Evolutionary conservation across 2,888 invertebrate species (phyloP).

Genomic region (Azorinus chamasolen): DNA sequence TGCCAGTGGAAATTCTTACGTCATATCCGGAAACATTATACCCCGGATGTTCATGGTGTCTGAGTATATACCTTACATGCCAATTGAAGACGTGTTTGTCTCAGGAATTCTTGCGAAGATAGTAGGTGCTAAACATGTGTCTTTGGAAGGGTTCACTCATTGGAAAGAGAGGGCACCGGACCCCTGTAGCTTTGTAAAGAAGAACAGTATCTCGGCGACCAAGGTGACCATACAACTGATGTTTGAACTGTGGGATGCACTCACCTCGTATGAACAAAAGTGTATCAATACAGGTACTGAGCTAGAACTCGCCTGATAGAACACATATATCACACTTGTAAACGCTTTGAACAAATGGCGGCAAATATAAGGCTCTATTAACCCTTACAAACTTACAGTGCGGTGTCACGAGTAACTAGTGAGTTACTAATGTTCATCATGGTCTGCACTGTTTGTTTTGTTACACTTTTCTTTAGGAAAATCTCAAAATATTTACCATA

Average conservation of each 20-base stretch:
- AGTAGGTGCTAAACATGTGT: constrained; percentile 42
- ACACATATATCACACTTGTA: too few species aligned
- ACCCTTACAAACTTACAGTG: too few species aligned
- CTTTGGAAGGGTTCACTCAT: constrained; percentile 27
- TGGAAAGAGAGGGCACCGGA: constrained; percentile 32
- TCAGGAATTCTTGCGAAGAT: constrained; percentile 74
- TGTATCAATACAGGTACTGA: background rate
- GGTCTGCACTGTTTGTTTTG: too few species aligned
- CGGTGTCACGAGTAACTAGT: too few species aligned
- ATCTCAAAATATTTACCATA: too few species aligned
- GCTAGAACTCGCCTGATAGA: too few species aligned
- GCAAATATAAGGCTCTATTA: too few species aligned
- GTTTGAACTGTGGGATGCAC: constrained; percentile 40
- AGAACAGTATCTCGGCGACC: constrained; percentile 37
- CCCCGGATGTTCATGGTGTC: constrained; percentile 61
- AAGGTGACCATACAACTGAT: constrained; percentile 24
- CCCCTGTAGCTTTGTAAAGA: constrained; percentile 32
- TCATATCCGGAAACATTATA: constrained; percentile 67
- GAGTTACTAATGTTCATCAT: too few species aligned
- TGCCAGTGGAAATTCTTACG: constrained; percentile 73
- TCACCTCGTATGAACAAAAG: background rate
- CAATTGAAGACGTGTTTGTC: constrained; percentile 78
- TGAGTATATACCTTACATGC: constrained; percentile 67
- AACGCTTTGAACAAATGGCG: too few species aligned
- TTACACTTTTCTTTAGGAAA: too few species aligned